Base-by-base conservation (phyloP, 1,140 invertebrate species). In the Antheraea pernyi region DNA sequence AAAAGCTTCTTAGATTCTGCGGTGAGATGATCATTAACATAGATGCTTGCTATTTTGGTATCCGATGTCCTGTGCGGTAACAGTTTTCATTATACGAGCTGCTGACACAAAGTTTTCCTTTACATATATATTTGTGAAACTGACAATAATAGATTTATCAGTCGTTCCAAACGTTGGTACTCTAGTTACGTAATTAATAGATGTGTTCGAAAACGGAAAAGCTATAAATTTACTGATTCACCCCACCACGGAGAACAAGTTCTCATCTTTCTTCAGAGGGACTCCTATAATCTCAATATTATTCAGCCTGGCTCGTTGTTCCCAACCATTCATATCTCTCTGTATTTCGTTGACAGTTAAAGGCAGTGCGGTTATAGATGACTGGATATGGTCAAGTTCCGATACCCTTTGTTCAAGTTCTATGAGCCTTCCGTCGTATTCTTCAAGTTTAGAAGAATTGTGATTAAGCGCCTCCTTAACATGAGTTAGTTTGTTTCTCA, bases 71-170 rank as follows among this genome's bases (percentile, higher is more conserved):
- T 13, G 22, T 4, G 68, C 16, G 2, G 68, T 67, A 22, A 73
- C 10, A 2, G 22, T 39, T 37, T 73, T 73, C 18, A n/a, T 16
- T 19, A 53, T 39, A 18, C 72, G 72, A 8, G 69, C 69, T 37
- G 73, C 53, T 11, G 69, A 66, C 0, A 75, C 46, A 53, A 75
- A 75, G 30, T 72, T 65, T 36, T 75, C 74, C 22, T 75, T 72
- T 4, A 69, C 46, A 19, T 74, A 70, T 58, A 68, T 59, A 62
- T 70, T 72, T n/a, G 70, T 46, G 42, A 75, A 70, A 58, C 65
- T 59, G 0, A 75, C 37, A 19, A 75, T 65, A 11, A 72, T 75
- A 11, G 61, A 53, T 37, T 75, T 75, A 7, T 75, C 67, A 7
- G 69, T 75, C 3, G 59, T 67, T 7, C 37, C 37, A 46, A 60